Evolutionary conservation across 2,888 invertebrate species (phyloP).

Genomic region (Physocephala rufipes): DNA sequence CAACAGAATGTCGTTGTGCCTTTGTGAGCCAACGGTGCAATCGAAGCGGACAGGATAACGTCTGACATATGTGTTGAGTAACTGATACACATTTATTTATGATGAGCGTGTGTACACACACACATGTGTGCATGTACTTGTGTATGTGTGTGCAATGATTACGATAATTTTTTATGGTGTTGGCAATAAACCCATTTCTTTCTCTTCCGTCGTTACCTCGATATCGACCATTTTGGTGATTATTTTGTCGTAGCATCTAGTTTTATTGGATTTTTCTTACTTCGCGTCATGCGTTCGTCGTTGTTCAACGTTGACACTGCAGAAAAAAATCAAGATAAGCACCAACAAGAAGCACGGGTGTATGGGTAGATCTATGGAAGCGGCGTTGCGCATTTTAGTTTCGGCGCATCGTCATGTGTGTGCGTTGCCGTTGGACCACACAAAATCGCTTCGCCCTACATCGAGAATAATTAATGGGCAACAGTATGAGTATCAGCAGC

Average conservation of each 20-base stretch:
- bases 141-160: not conserved
- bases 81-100: constrained; percentile 10
- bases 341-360: too few relatives aligned
- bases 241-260: constrained; percentile 27
- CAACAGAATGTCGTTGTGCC: not conserved
- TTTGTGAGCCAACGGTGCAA: not conserved
- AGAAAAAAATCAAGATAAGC: constrained; percentile 27
- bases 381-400: too few relatives aligned
- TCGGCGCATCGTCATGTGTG: too few relatives aligned
- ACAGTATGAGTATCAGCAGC: too few relatives aligned
- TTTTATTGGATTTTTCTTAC: constrained; percentile 21
- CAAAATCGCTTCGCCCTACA: too few relatives aligned
- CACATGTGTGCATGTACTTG: not conserved
- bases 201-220: not conserved
- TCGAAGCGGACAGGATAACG: not conserved
- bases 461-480: too few relatives aligned
- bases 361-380: not conserved
- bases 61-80: too few relatives aligned
- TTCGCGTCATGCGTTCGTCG: constrained; percentile 16
- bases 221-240: constrained; percentile 12
- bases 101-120: too few relatives aligned
- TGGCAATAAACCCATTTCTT: constrained; percentile 20
- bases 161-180: constrained; percentile 1
- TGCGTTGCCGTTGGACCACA: too few relatives aligned
- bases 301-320: too few relatives aligned